phyloP scores from a whole-genome alignment of 2,888 invertebrate species.

The Deroplatys truncata region DNA sequence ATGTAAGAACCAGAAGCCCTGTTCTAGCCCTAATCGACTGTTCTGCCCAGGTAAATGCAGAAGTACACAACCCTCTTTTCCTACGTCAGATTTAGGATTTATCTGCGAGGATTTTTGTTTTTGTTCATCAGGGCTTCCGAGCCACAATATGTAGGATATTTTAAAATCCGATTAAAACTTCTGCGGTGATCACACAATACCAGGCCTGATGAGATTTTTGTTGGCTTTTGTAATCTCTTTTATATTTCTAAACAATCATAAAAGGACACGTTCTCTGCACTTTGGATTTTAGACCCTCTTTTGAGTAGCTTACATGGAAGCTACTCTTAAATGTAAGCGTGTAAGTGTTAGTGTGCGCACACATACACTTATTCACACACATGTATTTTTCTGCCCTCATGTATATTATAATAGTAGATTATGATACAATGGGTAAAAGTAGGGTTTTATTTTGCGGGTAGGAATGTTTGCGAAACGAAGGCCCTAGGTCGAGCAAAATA shows the following conservation, averaged over 20 bases:
- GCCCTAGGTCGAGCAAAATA: too few relatives aligned
- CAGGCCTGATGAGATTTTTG: constrained; percentile 7
- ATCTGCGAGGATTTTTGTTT: neutral
- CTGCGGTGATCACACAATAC: constrained; percentile 25
- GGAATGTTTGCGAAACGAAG: too few relatives aligned
- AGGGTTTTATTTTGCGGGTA: too few relatives aligned
- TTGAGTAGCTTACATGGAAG: neutral
- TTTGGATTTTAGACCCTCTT: neutral
- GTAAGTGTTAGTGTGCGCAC: too few relatives aligned
- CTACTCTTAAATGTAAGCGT: too few relatives aligned
- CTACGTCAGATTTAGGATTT: neutral
- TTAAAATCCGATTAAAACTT: constrained; percentile 25
- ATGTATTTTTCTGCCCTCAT: too few relatives aligned
- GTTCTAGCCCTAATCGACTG: neutral
- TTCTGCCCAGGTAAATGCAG: neutral
- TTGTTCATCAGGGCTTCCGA: neutral
- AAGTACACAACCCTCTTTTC: neutral
- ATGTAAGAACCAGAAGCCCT: too few relatives aligned
- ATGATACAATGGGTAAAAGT: too few relatives aligned
- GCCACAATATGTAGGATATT: constrained; percentile 21
- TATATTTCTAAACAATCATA: neutral
- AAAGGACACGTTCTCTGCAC: neutral
- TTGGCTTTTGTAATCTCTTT: constrained; percentile 1
- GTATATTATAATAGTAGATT: too few relatives aligned
- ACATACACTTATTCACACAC: too few relatives aligned